phyloP scores from a whole-genome alignment of 1,140 invertebrate genomes.

The Latrodectus geometricus region DNA sequence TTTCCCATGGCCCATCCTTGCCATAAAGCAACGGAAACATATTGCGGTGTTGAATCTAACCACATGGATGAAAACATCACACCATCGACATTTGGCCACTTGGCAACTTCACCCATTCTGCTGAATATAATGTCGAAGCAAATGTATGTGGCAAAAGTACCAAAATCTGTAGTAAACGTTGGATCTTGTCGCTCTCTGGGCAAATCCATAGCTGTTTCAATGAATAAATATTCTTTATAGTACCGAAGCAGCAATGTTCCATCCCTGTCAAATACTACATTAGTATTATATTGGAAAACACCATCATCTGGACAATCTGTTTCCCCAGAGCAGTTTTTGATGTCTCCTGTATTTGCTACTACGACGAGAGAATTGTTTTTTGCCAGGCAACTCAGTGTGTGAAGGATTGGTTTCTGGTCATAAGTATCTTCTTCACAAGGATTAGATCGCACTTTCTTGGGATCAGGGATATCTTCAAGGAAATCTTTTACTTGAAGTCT shows the following conservation, averaged over 20 bases:
- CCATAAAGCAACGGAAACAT: slow-evolving; percentile 72
- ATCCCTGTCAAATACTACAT: slow-evolving; percentile 78
- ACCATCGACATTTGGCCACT: slow-evolving; percentile 71
- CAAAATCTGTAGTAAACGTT: slow-evolving; percentile 73
- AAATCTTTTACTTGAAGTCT: not conserved
- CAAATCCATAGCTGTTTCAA: slow-evolving; percentile 72
- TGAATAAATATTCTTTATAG: slow-evolving; percentile 80
- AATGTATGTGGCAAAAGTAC: slow-evolving; percentile 79
- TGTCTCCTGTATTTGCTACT: slow-evolving; percentile 77
- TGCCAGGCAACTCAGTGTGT: no score
- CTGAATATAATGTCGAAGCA: slow-evolving; percentile 80
- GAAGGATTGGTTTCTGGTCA: no score
- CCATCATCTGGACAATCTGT: slow-evolving; percentile 68
- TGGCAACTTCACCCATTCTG: slow-evolving; percentile 19
- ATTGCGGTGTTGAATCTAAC: slow-evolving; percentile 79
- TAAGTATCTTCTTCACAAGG: slow-evolving; percentile 50
- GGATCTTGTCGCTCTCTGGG: slow-evolving; percentile 71
- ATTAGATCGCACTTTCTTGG: slow-evolving; percentile 2
- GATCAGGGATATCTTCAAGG: slow-evolving; percentile 49
- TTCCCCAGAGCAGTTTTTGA: slow-evolving; percentile 5
- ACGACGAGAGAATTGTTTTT: no score
- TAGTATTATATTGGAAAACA: slow-evolving; percentile 78
- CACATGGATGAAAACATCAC: slow-evolving; percentile 78
- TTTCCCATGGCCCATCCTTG: slow-evolving; percentile 72
- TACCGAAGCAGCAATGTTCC: slow-evolving; percentile 77